Percentiles rank a stretch among this genome's conserved stretches.
phyloP scores from a whole-genome alignment of 2,797 vertebrate genomes.

The Danio choprae region DNA sequence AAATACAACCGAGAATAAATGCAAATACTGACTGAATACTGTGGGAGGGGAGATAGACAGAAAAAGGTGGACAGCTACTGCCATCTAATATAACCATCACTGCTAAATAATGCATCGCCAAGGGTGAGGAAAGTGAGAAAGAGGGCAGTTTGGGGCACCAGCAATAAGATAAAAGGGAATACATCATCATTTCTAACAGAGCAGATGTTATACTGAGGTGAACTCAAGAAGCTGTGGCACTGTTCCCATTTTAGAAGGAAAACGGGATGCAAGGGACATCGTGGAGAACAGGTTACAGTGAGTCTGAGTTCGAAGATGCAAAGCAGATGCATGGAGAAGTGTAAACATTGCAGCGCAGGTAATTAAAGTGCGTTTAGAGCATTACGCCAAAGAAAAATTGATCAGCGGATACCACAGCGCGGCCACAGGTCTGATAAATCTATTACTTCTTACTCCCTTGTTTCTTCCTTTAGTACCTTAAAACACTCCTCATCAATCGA shows the following conservation, averaged over 20 bases:
- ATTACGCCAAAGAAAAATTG: constrained; percentile 68
- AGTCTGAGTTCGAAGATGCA: constrained; percentile 69
- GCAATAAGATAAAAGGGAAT: constrained; percentile 35
- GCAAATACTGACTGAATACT: constrained; percentile 1
- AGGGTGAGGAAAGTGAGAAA: neutral
- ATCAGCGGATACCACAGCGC: constrained; percentile 66
- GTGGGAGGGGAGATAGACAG: constrained; percentile 14
- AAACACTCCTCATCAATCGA: constrained; percentile 52
- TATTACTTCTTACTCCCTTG: constrained; percentile 49
- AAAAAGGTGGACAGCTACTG: neutral
- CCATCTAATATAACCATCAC: constrained; percentile 12
- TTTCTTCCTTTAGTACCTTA: constrained; percentile 56
- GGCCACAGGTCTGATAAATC: constrained; percentile 73
- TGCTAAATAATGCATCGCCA: constrained; percentile 22
- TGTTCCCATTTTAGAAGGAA: neutral
- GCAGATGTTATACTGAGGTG: neutral
- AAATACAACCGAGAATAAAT: neutral
- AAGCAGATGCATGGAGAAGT: constrained; percentile 64
- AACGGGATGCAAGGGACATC: neutral
- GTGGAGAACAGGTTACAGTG: constrained; percentile 19
- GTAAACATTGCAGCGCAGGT: constrained; percentile 73
- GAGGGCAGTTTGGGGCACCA: constrained; percentile 6
- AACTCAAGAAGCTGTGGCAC: neutral
- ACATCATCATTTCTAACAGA: neutral
- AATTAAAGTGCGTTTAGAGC: constrained; percentile 78